Evolutionary conservation across 2,888 invertebrate species (phyloP).

Genomic region (Leucophenga maculata): DNA sequence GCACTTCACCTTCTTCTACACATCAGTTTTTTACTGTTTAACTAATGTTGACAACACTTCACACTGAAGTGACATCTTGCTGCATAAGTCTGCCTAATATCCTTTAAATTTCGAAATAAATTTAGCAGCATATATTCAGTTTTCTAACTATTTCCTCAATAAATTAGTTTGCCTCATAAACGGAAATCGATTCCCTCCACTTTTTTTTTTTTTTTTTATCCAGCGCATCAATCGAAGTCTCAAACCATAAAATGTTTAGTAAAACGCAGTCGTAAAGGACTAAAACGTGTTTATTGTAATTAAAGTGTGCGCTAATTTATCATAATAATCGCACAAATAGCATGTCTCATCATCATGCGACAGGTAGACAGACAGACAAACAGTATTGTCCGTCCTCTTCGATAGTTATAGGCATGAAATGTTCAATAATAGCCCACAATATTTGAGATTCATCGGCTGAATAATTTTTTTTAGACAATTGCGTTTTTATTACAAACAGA

Average conservation of each 20-base stretch:
- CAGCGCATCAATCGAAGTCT: no score
- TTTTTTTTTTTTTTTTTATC: no score
- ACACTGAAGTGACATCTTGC: background rate
- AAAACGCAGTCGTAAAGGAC: no score
- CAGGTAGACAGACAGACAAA: no score
- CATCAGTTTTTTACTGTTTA: background rate
- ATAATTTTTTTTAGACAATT: no score
- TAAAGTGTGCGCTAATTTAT: background rate
- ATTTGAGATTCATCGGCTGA: no score
- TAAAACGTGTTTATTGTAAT: background rate
- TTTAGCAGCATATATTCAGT: background rate
- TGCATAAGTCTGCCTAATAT: constrained; percentile 3
- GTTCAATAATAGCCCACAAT: no score
- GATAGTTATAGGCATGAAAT: no score
- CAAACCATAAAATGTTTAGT: no score
- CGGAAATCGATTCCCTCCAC: constrained; percentile 53
- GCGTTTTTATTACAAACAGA: no score
- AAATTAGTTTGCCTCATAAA: no score
- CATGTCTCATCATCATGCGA: background rate
- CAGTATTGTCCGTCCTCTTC: no score
- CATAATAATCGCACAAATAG: background rate
- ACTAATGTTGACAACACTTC: background rate
- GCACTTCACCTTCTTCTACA: background rate
- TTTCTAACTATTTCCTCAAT: background rate
- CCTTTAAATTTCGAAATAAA: background rate